Conservation (phyloP, 1,140 invertebrate genomes). For the Tetramorium parvispinum region DNA sequence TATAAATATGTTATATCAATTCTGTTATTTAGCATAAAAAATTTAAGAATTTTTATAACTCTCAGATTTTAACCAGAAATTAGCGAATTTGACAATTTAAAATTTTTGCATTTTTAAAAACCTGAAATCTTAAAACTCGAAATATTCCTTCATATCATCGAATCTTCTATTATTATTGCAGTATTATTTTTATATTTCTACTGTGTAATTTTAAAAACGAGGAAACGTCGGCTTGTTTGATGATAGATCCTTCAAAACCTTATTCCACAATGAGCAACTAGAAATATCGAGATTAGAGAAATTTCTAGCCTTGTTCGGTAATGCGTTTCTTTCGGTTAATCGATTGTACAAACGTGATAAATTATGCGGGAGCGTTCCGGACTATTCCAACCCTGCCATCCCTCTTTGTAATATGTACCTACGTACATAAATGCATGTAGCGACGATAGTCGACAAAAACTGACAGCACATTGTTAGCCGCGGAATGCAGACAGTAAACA, state of each 20-base stretch:
- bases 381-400: conserved; percentile 66
- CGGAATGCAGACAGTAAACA: conserved; percentile 84
- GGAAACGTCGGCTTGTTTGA: neutral
- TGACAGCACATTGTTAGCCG: conserved; percentile 81
- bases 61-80: neutral
- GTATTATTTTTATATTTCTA: neutral
- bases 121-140: neutral
- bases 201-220: neutral
- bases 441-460: conserved; percentile 82
- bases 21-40: neutral
- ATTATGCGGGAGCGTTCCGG: conserved; percentile 78
- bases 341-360: conserved; percentile 83
- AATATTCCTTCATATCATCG: neutral
- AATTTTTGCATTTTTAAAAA: neutral
- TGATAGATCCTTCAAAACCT: neutral
- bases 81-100: neutral
- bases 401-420: conserved; percentile 57
- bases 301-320: conserved; percentile 1
- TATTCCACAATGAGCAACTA: neutral
- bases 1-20: neutral
- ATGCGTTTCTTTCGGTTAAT: conserved; percentile 70
- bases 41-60: neutral
- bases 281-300: conserved; percentile 4
- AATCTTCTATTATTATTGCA: neutral
- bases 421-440: conserved; percentile 33